Base-by-base conservation (phyloP, 2,888 invertebrate species). In the Bimastos eiseni region DNA sequence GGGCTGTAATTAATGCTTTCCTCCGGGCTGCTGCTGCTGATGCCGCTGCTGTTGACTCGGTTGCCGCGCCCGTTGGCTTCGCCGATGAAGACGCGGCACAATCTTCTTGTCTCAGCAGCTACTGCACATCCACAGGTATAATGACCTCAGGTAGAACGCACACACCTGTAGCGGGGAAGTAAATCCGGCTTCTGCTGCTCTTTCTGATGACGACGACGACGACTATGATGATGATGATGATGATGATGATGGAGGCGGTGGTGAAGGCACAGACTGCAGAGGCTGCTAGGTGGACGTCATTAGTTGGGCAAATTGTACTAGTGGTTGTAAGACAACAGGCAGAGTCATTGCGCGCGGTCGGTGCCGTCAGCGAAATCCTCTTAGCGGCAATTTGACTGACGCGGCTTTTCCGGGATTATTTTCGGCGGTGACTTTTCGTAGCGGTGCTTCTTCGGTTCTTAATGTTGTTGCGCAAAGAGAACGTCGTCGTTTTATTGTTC, bases 121-220 rank as follows among this genome's bases (percentile, higher is more conserved):
- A 8, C 30, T 70, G 30, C 70, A 2, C 70, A 70, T 70, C 70
- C 1, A 70, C 30, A 70, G 30, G 70, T n/a, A 30, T 70, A 70
- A 70, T 70, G 70, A 70, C 70, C 70, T 70, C 70, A 70, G 70
- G 70, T 70, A 70, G n/a, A 70, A 70, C n/a, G 70, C n/a, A 70
- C n/a, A n/a, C 70, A 70, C 70, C 70, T 70, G 70, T 70, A n/a
- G 0, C 70, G 70, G n/a, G 70, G 70, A n/a, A 70, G 70, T 70
- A 70, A 70, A 70, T 70, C 70, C 70, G 70, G 70, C 70, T 70
- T 70, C 70, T 70, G n/a, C 70, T 0, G 30, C 70, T 49, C 24
- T 49, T 24, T 49, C 49, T 49, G 1, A 21, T 49, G 21, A 49
- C 24, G 49, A 21, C 24, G 49, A 49, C 11, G n/a, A 70, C n/a